Conservation (phyloP, 2,888 invertebrate genomes). For the Tigriopus californicus region DNA sequence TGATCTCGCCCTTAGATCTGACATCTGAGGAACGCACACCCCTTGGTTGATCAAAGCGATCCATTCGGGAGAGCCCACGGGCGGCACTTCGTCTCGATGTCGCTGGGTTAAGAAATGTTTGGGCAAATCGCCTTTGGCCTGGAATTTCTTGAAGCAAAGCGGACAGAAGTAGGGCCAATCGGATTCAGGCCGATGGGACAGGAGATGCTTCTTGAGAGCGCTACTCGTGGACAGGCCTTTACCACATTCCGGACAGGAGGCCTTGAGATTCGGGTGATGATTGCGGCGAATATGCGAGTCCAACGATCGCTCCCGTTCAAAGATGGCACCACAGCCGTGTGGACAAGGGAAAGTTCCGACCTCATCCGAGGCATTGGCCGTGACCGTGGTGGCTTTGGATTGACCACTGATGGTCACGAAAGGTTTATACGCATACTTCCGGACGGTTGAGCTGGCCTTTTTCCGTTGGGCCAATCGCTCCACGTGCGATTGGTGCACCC, state of each 20-base stretch:
- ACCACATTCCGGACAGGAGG: slow-evolving; percentile 8
- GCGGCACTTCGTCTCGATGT: background rate
- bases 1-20: no score
- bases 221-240: background rate
- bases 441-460: no score
- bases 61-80: slow-evolving; percentile 1
- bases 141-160: slow-evolving; percentile 9
- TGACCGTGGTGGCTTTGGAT: no score
- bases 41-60: background rate
- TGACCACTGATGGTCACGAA: no score
- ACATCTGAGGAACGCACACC: no score
- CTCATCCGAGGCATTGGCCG: no score
- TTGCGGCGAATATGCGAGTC: background rate
- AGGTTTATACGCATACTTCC: no score
- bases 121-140: slow-evolving; percentile 1
- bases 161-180: slow-evolving; percentile 13
- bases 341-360: no score
- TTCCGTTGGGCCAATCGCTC: no score
- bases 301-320: background rate
- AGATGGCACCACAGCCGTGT: background rate
- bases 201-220: slow-evolving; percentile 8
- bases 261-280: background rate
- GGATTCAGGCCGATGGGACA: background rate
- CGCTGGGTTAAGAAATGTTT: background rate
- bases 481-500: no score